These are phyloP conservation scores for Merops nubicus DNA, from an alignment of 2,113 vertebrate species.

Conservation along the genomic window DNA sequence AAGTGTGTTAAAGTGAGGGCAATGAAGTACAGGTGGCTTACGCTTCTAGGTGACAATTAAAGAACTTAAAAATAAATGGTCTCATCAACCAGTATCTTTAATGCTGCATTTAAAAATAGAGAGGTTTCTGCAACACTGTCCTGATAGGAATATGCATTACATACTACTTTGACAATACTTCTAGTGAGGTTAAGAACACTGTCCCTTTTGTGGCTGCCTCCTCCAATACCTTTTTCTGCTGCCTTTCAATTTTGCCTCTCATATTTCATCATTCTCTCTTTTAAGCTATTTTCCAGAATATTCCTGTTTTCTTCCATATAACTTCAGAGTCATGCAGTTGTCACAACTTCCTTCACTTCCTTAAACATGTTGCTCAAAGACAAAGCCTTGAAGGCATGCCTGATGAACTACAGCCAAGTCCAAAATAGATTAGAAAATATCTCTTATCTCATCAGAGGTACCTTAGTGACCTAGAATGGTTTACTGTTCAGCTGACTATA, in stretches of 20 bases:
- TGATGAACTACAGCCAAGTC: neutral
- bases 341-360: neutral
- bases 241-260: neutral
- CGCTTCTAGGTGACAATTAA: neutral
- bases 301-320: neutral
- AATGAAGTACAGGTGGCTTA: neutral
- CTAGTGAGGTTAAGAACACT: neutral
- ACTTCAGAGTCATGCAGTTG: neutral
- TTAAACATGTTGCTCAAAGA: neutral
- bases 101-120: neutral
- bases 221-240: neutral
- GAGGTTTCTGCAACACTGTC: neutral
- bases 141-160: rapidly evolving
- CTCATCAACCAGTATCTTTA: neutral
- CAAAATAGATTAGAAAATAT: neutral
- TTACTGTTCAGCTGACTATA: neutral
- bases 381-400: neutral
- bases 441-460: neutral
- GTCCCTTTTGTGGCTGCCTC: neutral
- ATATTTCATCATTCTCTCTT: neutral
- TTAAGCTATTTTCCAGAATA: neutral
- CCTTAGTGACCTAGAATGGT: neutral
- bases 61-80: neutral
- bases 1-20: neutral
- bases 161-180: too few relatives aligned